Percentiles rank a stretch among this genome's conserved stretches.
phyloP scores from a whole-genome alignment of 1,140 invertebrate genomes.

The Halesus radiatus region DNA sequence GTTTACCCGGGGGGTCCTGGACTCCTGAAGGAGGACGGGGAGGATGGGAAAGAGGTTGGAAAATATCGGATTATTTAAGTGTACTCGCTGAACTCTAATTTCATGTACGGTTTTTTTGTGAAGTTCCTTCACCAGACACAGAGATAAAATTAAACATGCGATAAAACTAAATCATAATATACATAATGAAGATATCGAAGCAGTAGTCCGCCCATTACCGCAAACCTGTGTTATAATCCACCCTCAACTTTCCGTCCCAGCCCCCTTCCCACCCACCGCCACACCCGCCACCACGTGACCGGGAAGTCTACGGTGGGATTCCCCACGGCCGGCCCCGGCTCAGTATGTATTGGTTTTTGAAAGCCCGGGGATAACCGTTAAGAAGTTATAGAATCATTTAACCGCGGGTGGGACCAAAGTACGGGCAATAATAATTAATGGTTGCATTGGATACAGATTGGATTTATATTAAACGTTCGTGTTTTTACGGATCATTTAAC shows the following conservation, averaged over 20 bases:
- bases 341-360: slow-evolving; percentile 53
- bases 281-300: neutral
- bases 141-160: neutral
- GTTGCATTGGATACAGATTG: too few species aligned
- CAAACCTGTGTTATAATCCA: slow-evolving; percentile 49
- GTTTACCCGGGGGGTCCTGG: too few species aligned
- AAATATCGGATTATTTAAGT: too few species aligned
- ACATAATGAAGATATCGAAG: neutral
- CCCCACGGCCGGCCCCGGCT: neutral
- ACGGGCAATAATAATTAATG: too few species aligned
- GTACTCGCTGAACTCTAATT: too few species aligned
- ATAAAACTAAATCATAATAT: neutral
- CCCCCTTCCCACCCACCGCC: neutral
- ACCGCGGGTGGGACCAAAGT: neutral
- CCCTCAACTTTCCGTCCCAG: neutral
- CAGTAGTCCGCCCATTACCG: slow-evolving; percentile 39
- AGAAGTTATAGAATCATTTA: slow-evolving; percentile 55
- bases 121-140: too few species aligned
- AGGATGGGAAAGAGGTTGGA: too few species aligned
- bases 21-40: too few species aligned
- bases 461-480: too few species aligned
- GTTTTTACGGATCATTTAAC: too few species aligned
- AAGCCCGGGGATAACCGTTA: slow-evolving; percentile 52
- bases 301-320: neutral
- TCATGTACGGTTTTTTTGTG: too few species aligned